Evolutionary conservation across 2,888 invertebrate genomes (phyloP).

Genomic region (Drosophila mimica): DNA sequence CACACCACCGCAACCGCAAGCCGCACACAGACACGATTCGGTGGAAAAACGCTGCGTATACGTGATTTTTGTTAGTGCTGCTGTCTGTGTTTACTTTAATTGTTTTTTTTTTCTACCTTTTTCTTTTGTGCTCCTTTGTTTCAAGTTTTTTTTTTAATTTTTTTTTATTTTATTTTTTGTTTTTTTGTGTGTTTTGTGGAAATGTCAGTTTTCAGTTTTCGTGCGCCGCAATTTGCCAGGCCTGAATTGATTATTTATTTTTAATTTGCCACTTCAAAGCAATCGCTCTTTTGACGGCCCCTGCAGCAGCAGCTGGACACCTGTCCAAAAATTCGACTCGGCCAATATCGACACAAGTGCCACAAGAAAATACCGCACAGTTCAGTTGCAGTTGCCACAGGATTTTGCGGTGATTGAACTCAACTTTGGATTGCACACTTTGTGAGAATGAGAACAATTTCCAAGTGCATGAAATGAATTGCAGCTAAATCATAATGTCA

Average conservation of each 20-base stretch:
- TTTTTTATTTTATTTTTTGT: constrained; percentile 4
- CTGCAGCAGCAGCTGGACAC: constrained; percentile 7
- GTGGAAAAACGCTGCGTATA: constrained; percentile 58
- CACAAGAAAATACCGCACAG: neutral
- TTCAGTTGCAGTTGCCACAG: constrained; percentile 4
- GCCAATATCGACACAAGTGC: constrained; percentile 6
- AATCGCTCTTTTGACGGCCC: neutral
- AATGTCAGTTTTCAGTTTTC: constrained; percentile 33
- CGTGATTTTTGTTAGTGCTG: constrained; percentile 45
- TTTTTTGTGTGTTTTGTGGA: constrained; percentile 8
- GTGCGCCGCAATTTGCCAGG: constrained; percentile 43
- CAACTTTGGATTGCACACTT: neutral
- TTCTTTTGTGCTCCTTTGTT: constrained; percentile 15
- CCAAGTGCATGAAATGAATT: neutral
- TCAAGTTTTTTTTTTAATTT: neutral
- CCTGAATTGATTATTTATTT: constrained; percentile 40
- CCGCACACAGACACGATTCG: constrained; percentile 31
- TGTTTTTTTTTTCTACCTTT: constrained; percentile 25
- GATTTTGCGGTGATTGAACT: constrained; percentile 12
- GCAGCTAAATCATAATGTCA: neutral
- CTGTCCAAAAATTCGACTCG: constrained; percentile 13
- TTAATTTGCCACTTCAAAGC: constrained; percentile 42
- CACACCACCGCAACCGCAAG: constrained; percentile 3
- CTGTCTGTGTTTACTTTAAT: constrained; percentile 22
- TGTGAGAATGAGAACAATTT: neutral